Conservation (phyloP, 2,797 vertebrate genomes). For the Cyprinodon diabolis region DNA sequence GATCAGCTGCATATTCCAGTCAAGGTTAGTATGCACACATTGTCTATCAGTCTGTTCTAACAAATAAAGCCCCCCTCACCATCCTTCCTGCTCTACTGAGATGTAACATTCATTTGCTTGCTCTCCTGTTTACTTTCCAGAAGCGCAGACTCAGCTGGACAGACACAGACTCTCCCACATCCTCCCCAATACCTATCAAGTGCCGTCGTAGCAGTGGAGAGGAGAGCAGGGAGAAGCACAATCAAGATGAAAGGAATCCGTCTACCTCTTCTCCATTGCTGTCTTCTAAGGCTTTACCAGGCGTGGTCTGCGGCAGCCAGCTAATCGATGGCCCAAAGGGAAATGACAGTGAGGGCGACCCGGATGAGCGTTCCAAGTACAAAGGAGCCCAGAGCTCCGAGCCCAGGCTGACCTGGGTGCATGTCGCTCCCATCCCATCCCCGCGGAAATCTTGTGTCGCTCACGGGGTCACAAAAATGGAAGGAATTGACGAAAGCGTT, state of each 20-base stretch:
- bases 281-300: conserved; percentile 10
- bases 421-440: conserved; percentile 84
- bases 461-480: conserved; percentile 35
- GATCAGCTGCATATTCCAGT: conserved; percentile 77
- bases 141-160: conserved; percentile 83
- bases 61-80: neutral
- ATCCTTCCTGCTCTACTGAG: neutral
- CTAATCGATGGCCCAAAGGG: conserved; percentile 30
- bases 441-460: conserved; percentile 69
- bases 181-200: conserved; percentile 65
- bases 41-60: neutral
- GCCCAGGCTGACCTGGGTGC: conserved; percentile 86
- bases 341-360: conserved; percentile 43
- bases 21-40: conserved; percentile 58
- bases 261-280: conserved; percentile 10
- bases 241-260: conserved; percentile 12
- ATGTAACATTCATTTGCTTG: conserved; percentile 12
- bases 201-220: conserved; percentile 41
- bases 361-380: conserved; percentile 41
- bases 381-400: conserved; percentile 72
- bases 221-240: conserved; percentile 40
- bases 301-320: conserved; percentile 22
- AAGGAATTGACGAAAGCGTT: conserved; percentile 25
- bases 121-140: conserved; percentile 55
- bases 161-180: conserved; percentile 65